Base-by-base conservation (phyloP, 2,888 invertebrate genomes). In the Ophion slaviceki region DNA sequence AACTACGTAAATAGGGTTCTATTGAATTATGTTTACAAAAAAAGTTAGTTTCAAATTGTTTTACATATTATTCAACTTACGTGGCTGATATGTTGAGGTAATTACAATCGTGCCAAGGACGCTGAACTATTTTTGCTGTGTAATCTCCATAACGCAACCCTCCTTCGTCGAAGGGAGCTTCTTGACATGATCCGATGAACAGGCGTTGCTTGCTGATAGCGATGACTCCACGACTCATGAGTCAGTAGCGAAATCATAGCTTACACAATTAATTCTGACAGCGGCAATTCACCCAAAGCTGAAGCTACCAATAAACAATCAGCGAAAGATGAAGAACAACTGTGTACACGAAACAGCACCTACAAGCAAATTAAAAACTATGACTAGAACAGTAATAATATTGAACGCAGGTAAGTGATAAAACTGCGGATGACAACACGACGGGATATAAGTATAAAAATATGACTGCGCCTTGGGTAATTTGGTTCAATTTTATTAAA, bases 21-120 rank as follows among this genome's bases (percentile, higher is more conserved):
- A 24, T n/a, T 62, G 36, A 36, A 36, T 36, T 62, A 5, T 62
- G 24, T n/a, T n/a, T n/a, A 62, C n/a, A 24, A 62, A 62, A 62
- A 8, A n/a, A n/a, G 61, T 20, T 5, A 62, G 61, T 20, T 62
- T 62, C 61, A 62, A 24, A 62, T n/a, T 3, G 17, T 62, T 62
- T 20, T 20, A 62, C 61, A 62, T 24, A 62, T 62, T n/a, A 62
- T 62, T 24, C 61, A 62, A 62, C 61, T 62, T 62, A 24, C 61
- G 20, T 62, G n/a, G 61, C 61, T 62, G 61, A 62, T 62, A 62
- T 62, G n/a, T 62, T n/a, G 61, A 62, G 61, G 61, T 62, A 62
- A 62, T 62, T 62, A 1, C 11, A 62, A 62, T 20, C 2, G 17
- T 62, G 61, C 61, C 24, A 24, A 3, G n/a, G 61, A 62, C n/a